These are phyloP conservation scores for Cryptocephalus primarius DNA, from an alignment of 2,888 invertebrate species.

Conservation along the genomic window DNA sequence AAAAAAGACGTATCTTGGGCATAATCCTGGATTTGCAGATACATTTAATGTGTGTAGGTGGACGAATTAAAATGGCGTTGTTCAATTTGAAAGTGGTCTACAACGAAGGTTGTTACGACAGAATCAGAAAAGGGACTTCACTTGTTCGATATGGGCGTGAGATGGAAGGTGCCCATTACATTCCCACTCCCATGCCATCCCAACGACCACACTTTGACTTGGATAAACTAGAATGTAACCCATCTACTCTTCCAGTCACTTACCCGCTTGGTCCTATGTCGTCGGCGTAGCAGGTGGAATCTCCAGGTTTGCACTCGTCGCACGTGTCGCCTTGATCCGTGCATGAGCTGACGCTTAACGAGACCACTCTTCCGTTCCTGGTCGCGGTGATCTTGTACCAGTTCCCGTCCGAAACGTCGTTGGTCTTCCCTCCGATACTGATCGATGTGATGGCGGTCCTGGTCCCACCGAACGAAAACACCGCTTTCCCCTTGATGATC, in stretches of 20 bases:
- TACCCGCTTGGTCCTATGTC: conserved; percentile 83
- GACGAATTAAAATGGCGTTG: too few relatives aligned
- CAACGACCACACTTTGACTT: too few relatives aligned
- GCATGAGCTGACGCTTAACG: conserved; percentile 70
- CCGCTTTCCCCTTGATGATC: conserved; percentile 68
- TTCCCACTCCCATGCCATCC: too few relatives aligned
- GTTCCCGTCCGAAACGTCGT: conserved; percentile 68
- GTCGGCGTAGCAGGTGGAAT: conserved; percentile 71
- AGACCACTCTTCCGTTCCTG: conserved; percentile 78
- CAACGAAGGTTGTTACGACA: too few relatives aligned
- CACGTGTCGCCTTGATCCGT: conserved; percentile 79
- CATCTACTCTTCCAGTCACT: conserved; percentile 27
- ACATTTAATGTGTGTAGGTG: too few relatives aligned
- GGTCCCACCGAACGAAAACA: conserved; percentile 84
- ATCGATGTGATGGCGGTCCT: conserved; percentile 80
- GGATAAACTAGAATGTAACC: too few relatives aligned
- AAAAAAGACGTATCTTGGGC: too few relatives aligned
- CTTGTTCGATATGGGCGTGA: too few relatives aligned
- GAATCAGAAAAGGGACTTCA: too few relatives aligned
- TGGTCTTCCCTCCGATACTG: conserved; percentile 50
- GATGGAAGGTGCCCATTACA: too few relatives aligned
- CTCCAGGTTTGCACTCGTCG: conserved; percentile 76
- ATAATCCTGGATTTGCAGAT: too few relatives aligned
- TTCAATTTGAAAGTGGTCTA: too few relatives aligned
- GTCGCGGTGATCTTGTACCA: conserved; percentile 92